Conservation (phyloP, 2,113 vertebrate genomes). For the Corynorhinus townsendii region DNA sequence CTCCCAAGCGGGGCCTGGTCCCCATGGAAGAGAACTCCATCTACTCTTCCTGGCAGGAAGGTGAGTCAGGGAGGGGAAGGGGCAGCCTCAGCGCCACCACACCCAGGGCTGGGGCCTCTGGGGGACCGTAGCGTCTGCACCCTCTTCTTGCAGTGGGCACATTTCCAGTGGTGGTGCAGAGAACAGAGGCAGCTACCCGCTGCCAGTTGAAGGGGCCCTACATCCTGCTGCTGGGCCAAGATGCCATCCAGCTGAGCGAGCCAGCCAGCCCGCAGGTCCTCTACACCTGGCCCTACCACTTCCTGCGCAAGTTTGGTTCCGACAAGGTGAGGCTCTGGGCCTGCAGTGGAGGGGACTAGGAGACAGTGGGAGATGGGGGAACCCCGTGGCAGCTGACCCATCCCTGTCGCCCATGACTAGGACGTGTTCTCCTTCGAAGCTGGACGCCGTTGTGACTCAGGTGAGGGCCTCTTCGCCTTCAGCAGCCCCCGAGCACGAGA, state of each 20-base stretch:
- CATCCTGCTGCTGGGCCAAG: conserved; percentile 78
- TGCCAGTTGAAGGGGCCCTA: conserved; percentile 86
- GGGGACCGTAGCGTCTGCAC: neutral
- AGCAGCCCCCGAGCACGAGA: conserved; percentile 77
- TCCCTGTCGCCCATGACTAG: conserved; percentile 18
- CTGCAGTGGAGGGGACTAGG: neutral
- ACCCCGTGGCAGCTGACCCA: neutral
- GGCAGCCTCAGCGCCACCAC: neutral
- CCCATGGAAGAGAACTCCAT: conserved; percentile 88
- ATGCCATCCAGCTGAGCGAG: conserved; percentile 81
- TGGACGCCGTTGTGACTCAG: conserved; percentile 87
- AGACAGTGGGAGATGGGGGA: neutral
- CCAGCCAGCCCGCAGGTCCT: conserved; percentile 63
- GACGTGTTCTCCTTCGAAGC: conserved; percentile 86
- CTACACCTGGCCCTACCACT: conserved; percentile 87
- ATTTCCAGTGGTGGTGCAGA: conserved; percentile 83
- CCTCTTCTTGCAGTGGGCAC: conserved; percentile 65
- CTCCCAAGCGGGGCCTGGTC: conserved; percentile 43
- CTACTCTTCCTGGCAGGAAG: conserved; percentile 85
- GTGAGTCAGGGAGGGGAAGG: conserved; percentile 10
- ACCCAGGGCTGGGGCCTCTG: neutral
- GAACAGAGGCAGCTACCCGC: conserved; percentile 81
- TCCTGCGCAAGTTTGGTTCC: conserved; percentile 88
- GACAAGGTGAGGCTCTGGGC: conserved; percentile 81
- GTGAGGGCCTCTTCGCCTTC: conserved; percentile 90